These are phyloP conservation scores for Lagopus leucura DNA, from an alignment of 2,113 vertebrate genomes.

Conservation along the genomic window DNA sequence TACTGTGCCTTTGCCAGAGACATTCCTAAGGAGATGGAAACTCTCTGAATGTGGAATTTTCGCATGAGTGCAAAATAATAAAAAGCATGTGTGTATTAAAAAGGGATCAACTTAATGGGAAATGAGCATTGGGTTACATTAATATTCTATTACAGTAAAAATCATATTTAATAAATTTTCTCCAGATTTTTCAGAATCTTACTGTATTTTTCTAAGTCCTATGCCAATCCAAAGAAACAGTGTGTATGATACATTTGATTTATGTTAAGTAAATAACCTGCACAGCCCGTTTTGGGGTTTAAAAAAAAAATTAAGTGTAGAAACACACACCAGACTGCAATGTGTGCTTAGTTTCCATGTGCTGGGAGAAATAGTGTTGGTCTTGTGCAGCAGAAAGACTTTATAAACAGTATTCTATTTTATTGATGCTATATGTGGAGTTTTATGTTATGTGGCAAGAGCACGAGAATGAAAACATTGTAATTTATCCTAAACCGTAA, in stretches of 20 bases:
- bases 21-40: conserved; percentile 86
- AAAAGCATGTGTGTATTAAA: conserved; percentile 88
- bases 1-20: conserved; percentile 77
- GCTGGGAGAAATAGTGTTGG: conserved; percentile 68
- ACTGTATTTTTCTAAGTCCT: conserved; percentile 81
- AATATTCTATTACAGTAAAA: conserved; percentile 89
- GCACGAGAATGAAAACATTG: conserved; percentile 50
- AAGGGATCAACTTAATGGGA: conserved; percentile 84
- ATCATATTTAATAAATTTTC: conserved; percentile 88
- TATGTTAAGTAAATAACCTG: conserved; percentile 82
- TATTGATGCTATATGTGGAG: conserved; percentile 69
- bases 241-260: conserved; percentile 80
- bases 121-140: conserved; percentile 85
- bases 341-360: conserved; percentile 65
- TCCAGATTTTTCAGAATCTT: conserved; percentile 74
- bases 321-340: conserved; percentile 75
- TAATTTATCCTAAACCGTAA: conserved; percentile 47
- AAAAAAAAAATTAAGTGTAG: conserved; percentile 73
- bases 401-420: conserved; percentile 79
- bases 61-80: conserved; percentile 88
- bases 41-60: conserved; percentile 85
- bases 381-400: conserved; percentile 72
- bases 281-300: conserved; percentile 69
- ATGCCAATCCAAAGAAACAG: conserved; percentile 80
- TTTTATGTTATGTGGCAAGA: conserved; percentile 67